Evolutionary conservation across 2,113 vertebrate species (phyloP), one percentile per base, ranked within the genome.

Genomic region (Hemicordylus capensis): DNA sequence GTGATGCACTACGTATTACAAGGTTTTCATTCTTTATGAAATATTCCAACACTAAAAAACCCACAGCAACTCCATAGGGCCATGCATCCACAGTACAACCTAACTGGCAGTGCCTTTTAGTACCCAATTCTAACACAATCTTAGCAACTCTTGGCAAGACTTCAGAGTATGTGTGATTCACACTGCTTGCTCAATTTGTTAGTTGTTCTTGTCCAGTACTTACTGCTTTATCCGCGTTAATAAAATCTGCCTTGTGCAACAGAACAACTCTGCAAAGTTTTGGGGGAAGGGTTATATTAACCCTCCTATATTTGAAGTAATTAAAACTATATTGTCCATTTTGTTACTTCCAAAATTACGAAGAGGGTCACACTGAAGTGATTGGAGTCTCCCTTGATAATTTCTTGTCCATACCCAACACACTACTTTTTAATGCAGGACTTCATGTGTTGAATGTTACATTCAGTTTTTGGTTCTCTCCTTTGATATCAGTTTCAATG

Each of bases 391-490:
- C 44, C 66, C 74, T 39, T 76, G 80, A 61, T 34, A 91, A 34
- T 72, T 51, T 26, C 1, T 56, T 28, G 19, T 48, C 86, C 39
- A 81, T 58, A 28, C 61, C 77, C 80, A 56, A 80, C 22, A 75
- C 69, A 15, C 2, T n/a, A 61, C n/a, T n/a, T n/a, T 85, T 86
- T 74, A 91, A 42, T 6, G 81, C 44, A 37, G 81, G 46, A 75
- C 12, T 83, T 80, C 0, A 72, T 24, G 14, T 15, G 70, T 1
- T 39, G 24, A 76, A 74, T 89, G 63, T 83, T 73, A 61, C 8
- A 28, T 34, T 66, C 14, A 17, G 15, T 28, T 64, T 75, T 44
- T 58, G 31, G 22, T 37, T 80, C n/a, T 69, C 9, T 31, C 24
- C 72, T 84, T 64, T 46, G 9, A 15, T 75, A 51, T 39, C 46